Percentiles rank a stretch among this genome's conserved stretches.
Evolutionary conservation across 2,113 vertebrate genomes (phyloP).

Genomic region (Phylloscopus trochiloides): DNA sequence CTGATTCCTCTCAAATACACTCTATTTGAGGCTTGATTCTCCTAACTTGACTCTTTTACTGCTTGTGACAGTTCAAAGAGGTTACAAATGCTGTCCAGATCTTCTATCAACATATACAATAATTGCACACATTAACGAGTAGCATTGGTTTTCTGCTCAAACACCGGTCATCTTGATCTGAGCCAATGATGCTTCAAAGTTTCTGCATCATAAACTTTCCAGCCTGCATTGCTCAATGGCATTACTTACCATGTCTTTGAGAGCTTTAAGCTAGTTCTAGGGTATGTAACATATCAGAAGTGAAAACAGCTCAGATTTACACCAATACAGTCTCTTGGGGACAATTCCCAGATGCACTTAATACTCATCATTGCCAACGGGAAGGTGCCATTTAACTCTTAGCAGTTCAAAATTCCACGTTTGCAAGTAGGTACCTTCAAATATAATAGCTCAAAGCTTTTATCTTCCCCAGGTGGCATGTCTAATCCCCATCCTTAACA

Average conservation of each 20-base stretch:
- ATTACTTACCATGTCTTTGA: not conserved
- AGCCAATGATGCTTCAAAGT: not conserved
- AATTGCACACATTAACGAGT: not conserved
- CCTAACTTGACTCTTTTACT: not conserved
- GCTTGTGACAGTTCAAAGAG: not conserved
- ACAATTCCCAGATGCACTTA: not conserved
- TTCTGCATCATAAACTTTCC: not conserved
- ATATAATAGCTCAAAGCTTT: not conserved
- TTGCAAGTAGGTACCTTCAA: not conserved
- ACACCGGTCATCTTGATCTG: not conserved
- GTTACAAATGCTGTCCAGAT: not conserved
- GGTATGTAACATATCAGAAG: not conserved
- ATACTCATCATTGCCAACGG: not conserved
- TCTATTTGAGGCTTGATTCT: not conserved
- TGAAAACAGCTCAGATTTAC: not conserved
- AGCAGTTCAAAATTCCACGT: not conserved
- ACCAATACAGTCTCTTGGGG: not conserved
- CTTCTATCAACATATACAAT: fast-evolving
- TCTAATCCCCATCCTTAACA: not conserved
- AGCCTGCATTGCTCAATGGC: not conserved
- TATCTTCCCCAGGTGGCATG: not conserved
- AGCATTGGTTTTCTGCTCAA: not conserved
- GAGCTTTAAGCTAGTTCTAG: not conserved
- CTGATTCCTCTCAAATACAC: not conserved
- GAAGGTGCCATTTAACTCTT: not conserved